phyloP scores from a whole-genome alignment of 2,113 vertebrate species.

The Ammodytes marinus region DNA sequence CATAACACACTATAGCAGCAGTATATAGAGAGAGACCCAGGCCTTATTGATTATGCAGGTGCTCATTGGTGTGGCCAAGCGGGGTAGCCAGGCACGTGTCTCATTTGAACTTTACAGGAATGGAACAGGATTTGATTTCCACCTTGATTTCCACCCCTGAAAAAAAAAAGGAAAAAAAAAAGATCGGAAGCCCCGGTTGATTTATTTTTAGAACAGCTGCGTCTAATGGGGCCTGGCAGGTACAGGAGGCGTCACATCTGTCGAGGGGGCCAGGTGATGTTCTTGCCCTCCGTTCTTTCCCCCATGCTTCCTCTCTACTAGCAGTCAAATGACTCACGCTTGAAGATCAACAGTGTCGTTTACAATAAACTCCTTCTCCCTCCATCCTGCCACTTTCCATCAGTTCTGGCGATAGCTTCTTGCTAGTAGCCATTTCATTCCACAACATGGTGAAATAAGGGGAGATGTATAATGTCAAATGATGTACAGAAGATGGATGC shows the following conservation, averaged over 20 bases:
- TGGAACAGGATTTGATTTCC: constrained; percentile 74
- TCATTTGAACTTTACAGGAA: constrained; percentile 83
- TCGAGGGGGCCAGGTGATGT: constrained; percentile 81
- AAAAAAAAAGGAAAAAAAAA: constrained; percentile 31
- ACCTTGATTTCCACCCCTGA: constrained; percentile 13
- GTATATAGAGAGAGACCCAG: constrained; percentile 18
- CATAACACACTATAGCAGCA: neutral
- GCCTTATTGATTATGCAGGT: constrained; percentile 79
- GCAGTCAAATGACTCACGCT: constrained; percentile 81
- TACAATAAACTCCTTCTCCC: constrained; percentile 81
- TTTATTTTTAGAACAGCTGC: constrained; percentile 85
- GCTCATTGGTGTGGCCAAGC: constrained; percentile 81
- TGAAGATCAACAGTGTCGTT: constrained; percentile 85
- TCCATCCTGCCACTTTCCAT: constrained; percentile 80
- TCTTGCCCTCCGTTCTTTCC: constrained; percentile 54
- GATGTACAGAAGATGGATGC: constrained; percentile 80
- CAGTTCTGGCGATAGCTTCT: constrained; percentile 74
- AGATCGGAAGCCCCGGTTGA: constrained; percentile 48
- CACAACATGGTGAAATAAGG: constrained; percentile 74
- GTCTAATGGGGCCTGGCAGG: constrained; percentile 86
- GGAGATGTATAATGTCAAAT: constrained; percentile 79
- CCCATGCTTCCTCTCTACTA: constrained; percentile 41
- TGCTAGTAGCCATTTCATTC: constrained; percentile 81
- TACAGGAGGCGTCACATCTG: constrained; percentile 87
- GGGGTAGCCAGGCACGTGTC: constrained; percentile 73